Evolutionary conservation across 2,888 invertebrate species (phyloP), one percentile per base, ranked within the genome.

Genomic region (Ecliptopera silaceata): DNA sequence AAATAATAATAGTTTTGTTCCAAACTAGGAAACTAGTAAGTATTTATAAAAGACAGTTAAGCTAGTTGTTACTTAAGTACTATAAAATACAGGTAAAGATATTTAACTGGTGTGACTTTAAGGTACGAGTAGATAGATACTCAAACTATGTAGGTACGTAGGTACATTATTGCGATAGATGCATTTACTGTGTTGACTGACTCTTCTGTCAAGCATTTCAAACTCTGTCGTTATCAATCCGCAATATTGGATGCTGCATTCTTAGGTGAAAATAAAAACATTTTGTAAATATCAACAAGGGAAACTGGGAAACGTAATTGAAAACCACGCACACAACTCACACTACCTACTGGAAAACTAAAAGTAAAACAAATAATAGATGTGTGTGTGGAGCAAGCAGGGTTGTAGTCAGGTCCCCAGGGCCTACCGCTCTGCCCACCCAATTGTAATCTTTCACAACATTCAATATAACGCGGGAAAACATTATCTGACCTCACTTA

Each of bases 311-410:
- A 65, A 67, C 56, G 63, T 75, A 77, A 81, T 79, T 79, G 80
- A 73, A 80, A 80, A 76, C 74, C 64, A 65, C 60, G 56, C 65
- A 69, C 68, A 68, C 65, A 65, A 63, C 65, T 59, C 63, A 64
- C 58, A 60, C 61, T 31, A 48, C 18, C 29, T 39, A 48, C 39
- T 56, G 56, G 65, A 65, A 64, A 71, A 71, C 64, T 66, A 65
- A 68, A 68, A 66, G 69, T 68, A 76, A 76, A 75, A 75, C 74
- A 79, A 79, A 79, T 57, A 61, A 48, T 44, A 38, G 50, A 67
- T 64, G 59, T 66, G 65, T 68, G 65, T 56, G 45, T 39, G 29
- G 31, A 17, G 17, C 29, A 43, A 17, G 38, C 52, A 57, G 57
- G 39, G 46, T 50, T 12, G 42, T 12, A 47, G 0, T 18, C 1